phyloP scores from a whole-genome alignment of 2,888 invertebrate species.

The Dynastes grantii region DNA sequence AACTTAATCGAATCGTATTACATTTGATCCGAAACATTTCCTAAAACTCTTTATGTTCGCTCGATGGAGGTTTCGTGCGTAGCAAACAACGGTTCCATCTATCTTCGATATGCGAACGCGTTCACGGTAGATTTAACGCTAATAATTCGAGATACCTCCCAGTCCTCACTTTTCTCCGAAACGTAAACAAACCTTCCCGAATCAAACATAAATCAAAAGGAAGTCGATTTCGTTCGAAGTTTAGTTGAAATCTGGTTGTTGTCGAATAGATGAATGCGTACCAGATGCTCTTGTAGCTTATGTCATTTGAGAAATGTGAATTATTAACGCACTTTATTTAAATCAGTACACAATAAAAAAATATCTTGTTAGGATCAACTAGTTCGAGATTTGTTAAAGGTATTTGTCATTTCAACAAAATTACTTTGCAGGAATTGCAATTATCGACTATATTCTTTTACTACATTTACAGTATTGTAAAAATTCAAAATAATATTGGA shows the following conservation, averaged over 20 bases:
- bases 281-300: too few species aligned
- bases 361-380: too few species aligned
- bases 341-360: too few species aligned
- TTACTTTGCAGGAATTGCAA: too few species aligned
- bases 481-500: too few species aligned
- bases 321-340: too few species aligned
- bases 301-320: too few species aligned
- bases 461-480: too few species aligned
- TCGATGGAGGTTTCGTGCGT: not conserved
- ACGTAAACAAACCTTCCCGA: conserved; percentile 15
- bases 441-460: too few species aligned
- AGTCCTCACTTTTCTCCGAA: not conserved
- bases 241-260: not conserved
- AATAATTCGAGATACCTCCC: conserved; percentile 28
- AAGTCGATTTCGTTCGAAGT: not conserved
- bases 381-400: too few species aligned
- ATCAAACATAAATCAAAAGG: conserved; percentile 4
- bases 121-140: conserved; percentile 43
- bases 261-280: too few species aligned
- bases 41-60: conserved; percentile 13
- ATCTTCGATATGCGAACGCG: conserved; percentile 40
- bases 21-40: conserved; percentile 42
- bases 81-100: conserved; percentile 31
- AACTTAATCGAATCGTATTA: conserved; percentile 42
- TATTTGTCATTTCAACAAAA: too few species aligned